Percentiles rank a stretch among this genome's conserved stretches.
These are phyloP conservation scores for Chaenocephalus aceratus DNA, from an alignment of 2,113 vertebrate genomes.

Conservation along the genomic window DNA sequence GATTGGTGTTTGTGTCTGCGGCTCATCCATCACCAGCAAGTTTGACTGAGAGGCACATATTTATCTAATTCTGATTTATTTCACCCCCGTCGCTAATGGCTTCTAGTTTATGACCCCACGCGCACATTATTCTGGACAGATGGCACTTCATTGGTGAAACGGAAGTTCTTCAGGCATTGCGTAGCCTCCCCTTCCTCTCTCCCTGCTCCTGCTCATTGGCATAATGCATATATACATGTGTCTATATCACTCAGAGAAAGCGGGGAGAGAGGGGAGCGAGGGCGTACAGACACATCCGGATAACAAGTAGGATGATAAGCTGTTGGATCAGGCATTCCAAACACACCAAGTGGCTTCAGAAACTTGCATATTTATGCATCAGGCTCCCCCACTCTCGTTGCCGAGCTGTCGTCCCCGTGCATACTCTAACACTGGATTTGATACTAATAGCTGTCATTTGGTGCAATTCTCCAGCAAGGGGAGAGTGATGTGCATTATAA, in stretches of 20 bases:
- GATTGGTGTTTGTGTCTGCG: constrained; percentile 70
- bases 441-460: constrained; percentile 96
- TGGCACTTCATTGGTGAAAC: constrained; percentile 72
- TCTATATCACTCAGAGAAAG: constrained; percentile 86
- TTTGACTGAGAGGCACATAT: constrained; percentile 80
- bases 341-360: constrained; percentile 55
- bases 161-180: constrained; percentile 71
- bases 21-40: constrained; percentile 68
- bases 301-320: constrained; percentile 67
- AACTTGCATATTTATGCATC: constrained; percentile 64
- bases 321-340: constrained; percentile 60
- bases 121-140: constrained; percentile 81
- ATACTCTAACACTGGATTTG: constrained; percentile 80
- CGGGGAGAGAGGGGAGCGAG: neutral
- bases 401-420: constrained; percentile 49
- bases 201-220: constrained; percentile 84
- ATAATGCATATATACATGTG: constrained; percentile 82
- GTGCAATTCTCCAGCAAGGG: constrained; percentile 86
- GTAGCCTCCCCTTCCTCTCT: constrained; percentile 23
- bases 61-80: constrained; percentile 85
- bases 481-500: constrained; percentile 73
- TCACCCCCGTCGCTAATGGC: constrained; percentile 72
- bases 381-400: constrained; percentile 35
- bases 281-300: constrained; percentile 47
- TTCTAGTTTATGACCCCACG: constrained; percentile 79